Conservation (phyloP, 2,113 vertebrate species). For the Hyla sarda region DNA sequence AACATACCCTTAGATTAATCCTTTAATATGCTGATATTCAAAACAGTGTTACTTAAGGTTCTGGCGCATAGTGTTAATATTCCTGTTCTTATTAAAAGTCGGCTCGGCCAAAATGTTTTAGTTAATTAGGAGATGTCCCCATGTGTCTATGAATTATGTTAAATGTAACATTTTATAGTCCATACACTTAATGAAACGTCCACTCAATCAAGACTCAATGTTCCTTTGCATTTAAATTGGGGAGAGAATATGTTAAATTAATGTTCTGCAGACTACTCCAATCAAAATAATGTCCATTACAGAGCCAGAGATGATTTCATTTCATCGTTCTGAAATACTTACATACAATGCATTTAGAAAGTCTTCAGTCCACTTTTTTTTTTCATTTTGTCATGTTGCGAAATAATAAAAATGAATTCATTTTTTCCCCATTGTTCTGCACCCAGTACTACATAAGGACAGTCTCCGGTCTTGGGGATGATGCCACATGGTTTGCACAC, state of each 20-base stretch:
- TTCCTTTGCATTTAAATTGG: constrained; percentile 27
- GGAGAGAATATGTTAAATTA: constrained; percentile 50
- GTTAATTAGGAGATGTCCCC: constrained; percentile 3
- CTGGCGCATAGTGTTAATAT: background rate
- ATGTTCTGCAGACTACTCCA: constrained; percentile 53
- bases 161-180: constrained; percentile 23
- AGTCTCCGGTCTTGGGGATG: no score
- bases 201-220: constrained; percentile 26
- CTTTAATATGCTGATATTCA: background rate
- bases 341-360: no score
- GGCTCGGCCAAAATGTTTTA: background rate
- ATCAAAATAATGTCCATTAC: constrained; percentile 42
- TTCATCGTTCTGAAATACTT: background rate
- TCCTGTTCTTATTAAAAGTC: background rate
- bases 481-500: no score
- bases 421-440: no score
- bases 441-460: no score
- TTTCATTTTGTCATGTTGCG: no score
- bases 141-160: constrained; percentile 22
- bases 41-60: background rate
- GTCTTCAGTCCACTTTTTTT: no score
- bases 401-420: no score
- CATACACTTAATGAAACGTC: constrained; percentile 42
- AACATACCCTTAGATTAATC: no score
- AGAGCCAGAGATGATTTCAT: background rate